These are phyloP conservation scores for Ianthella basta DNA, from an alignment of 37 sponge, comb jelly and placozoan genomes.

Conservation along the genomic window DNA sequence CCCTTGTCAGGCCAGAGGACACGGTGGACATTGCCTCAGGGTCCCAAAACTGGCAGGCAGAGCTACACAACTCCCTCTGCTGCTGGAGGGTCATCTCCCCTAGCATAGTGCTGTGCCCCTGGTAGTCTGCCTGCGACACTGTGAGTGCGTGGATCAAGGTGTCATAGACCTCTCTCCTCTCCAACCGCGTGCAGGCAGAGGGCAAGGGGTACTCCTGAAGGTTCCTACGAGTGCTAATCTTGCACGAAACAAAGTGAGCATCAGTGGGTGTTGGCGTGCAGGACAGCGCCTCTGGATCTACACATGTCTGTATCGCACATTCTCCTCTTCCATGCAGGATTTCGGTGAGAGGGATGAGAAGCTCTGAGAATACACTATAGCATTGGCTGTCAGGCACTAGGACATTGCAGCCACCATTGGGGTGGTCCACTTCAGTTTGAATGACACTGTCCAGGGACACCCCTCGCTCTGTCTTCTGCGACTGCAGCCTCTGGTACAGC, in stretches of 20 bases:
- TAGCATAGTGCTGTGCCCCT: neutral
- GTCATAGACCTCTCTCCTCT: neutral
- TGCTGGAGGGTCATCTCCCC: neutral
- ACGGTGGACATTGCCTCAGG: neutral
- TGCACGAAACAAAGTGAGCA: neutral
- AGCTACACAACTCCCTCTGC: neutral
- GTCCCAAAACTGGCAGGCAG: neutral
- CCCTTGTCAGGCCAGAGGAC: neutral
- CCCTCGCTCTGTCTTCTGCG: neutral
- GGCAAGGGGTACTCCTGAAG: neutral
- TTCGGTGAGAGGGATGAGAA: neutral
- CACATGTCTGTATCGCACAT: neutral
- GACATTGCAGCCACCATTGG: neutral
- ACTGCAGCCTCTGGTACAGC: neutral
- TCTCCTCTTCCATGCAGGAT: neutral
- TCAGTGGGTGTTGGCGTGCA: neutral
- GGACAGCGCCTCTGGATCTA: neutral
- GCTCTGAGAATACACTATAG: neutral
- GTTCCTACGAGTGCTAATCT: neutral
- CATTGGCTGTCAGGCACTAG: neutral
- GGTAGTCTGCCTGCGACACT: slow-evolving; percentile 11
- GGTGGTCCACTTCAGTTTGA: slow-evolving; percentile 28
- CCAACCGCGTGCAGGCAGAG: neutral
- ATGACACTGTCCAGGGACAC: neutral
- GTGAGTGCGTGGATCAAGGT: neutral